These are phyloP conservation scores for Mythimna vitellina DNA, from an alignment of 2,888 invertebrate species.

Conservation along the genomic window DNA sequence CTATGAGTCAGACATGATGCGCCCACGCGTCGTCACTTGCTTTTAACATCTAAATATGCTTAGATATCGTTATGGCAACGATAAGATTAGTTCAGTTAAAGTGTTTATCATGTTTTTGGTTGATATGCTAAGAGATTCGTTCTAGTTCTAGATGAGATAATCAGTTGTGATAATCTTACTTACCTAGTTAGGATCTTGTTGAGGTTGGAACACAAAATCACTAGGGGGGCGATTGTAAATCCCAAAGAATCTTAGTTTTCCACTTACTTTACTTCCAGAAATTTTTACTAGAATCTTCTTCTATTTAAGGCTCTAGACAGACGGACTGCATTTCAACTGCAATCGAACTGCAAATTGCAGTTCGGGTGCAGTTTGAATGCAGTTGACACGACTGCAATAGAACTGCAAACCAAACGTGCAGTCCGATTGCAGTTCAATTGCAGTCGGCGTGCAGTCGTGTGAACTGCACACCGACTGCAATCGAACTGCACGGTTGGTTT, in stretches of 20 bases:
- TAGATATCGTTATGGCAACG: constrained; percentile 61
- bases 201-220: constrained; percentile 45
- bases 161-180: constrained; percentile 31
- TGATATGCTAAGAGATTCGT: constrained; percentile 31
- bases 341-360: too few relatives aligned
- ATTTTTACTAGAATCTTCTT: neutral
- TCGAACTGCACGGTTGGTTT: too few relatives aligned
- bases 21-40: constrained; percentile 71
- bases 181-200: constrained; percentile 11
- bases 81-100: constrained; percentile 54
- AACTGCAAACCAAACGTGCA: too few relatives aligned
- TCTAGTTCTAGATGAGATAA: constrained; percentile 48
- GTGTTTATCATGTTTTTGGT: constrained; percentile 47
- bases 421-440: too few relatives aligned
- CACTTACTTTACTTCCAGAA: neutral
- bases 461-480: too few relatives aligned
- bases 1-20: constrained; percentile 70
- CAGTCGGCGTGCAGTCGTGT: too few relatives aligned
- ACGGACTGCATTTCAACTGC: too few relatives aligned
- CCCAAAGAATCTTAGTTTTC: neutral
- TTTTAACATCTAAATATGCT: constrained; percentile 65
- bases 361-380: too few relatives aligned
- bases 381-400: too few relatives aligned
- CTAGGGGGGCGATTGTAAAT: neutral
- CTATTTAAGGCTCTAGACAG: too few relatives aligned